Base-by-base conservation (phyloP, 2,113 vertebrate species). In the Paradoxurus hermaphroditus region DNA sequence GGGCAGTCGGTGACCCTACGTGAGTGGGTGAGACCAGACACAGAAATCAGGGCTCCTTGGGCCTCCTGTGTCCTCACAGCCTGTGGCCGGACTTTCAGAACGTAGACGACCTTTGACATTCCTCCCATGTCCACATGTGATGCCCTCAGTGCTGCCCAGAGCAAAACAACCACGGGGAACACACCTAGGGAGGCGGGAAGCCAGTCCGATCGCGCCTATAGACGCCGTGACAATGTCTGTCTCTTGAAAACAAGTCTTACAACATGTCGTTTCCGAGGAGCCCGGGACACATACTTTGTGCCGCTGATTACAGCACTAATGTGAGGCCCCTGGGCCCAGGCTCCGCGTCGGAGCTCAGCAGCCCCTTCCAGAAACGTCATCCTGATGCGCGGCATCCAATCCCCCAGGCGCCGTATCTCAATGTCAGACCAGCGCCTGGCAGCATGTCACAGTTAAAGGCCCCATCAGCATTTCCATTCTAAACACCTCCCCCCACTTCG, bases 361-460 rank as follows among this genome's bases (percentile, higher is more conserved):
- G 7, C 23, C 46, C 39, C n/a, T 53, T 29, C n/a, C n/a, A n/a
- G n/a, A n/a, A n/a, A n/a, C 0, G 0, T 44, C 62, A 51, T n/a
- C 73, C 67, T 36, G 51, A 67, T 5, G 0, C 18, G 0, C 3
- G 9, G 84, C 75, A 36, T 29, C 29, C 15, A 16, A 7, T 70
- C 73, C 67, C 73, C 88, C 39, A 27, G 93, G 84, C 75, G 15
- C 27, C 16, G 2, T 11, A 3, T 63, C 21, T 67, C 34, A 1
- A 0, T 23, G 81, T 97, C 82, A 86, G 68, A 44, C 51, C 70
- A 2, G 18, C 1, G 11, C 31, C 86, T 83, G 87, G 79, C 94
- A 90, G 68, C 83, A 62, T 83, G 92, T 90, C 84, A 93, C 83
- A 95, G 36, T 96, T 77, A 94, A 78, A 91, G 65, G 46, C 31